Conservation (phyloP, 1,140 invertebrate genomes). For the Neuroterus valhalla region DNA sequence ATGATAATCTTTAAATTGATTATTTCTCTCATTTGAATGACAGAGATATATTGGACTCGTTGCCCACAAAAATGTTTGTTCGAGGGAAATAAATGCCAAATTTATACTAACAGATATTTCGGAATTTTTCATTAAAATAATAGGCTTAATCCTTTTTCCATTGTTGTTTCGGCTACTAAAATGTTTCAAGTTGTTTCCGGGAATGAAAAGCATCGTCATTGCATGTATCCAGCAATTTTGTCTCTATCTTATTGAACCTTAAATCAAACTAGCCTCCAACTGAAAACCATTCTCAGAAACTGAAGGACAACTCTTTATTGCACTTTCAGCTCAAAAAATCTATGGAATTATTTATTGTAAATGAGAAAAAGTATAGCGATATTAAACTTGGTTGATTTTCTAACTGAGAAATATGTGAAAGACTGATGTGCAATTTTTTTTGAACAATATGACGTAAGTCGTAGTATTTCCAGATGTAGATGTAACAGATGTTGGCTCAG, state of each 20-base stretch:
- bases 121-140: neutral
- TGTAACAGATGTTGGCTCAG: no score
- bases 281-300: neutral
- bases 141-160: neutral
- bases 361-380: no score
- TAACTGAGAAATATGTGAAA: no score
- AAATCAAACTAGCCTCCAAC: constrained; percentile 15
- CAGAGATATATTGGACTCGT: neutral
- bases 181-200: neutral
- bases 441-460: no score
- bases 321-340: no score
- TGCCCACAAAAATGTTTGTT: neutral
- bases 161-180: neutral
- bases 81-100: neutral
- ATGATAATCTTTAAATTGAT: neutral
- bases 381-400: no score
- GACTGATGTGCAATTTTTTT: no score
- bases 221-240: neutral
- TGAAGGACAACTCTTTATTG: neutral
- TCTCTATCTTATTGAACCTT: constrained; percentile 6
- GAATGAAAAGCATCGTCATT: neutral
- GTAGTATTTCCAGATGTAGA: no score
- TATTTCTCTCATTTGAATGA: neutral
- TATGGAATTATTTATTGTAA: no score
- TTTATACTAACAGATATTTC: neutral